Percentiles rank a stretch among this genome's conserved stretches.
phyloP scores from a whole-genome alignment of 2,888 invertebrate genomes.

The Chymomyza amoena region DNA sequence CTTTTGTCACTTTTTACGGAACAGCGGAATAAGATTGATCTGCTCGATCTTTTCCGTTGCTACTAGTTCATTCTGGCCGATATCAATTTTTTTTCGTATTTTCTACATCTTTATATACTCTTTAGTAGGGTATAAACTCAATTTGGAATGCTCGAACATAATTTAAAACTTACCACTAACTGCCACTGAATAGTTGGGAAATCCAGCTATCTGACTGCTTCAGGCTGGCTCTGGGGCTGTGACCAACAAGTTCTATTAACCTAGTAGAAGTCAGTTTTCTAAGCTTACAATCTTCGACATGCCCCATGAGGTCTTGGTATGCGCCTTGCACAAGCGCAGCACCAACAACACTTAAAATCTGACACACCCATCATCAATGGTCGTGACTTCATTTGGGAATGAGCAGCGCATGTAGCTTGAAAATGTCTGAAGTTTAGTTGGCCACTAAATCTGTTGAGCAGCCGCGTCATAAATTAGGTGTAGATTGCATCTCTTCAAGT shows the following conservation, averaged over 20 bases:
- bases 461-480: conserved; percentile 64
- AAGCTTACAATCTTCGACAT: background rate
- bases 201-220: background rate
- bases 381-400: conserved; percentile 63
- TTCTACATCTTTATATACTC: no score
- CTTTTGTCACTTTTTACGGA: no score
- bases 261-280: background rate
- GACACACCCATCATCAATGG: conserved; percentile 17
- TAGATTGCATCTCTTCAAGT: conserved; percentile 65
- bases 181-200: background rate
- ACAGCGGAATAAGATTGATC: no score
- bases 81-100: no score
- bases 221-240: background rate
- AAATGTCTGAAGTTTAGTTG: conserved; percentile 38
- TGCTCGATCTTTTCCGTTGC: no score
- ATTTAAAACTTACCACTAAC: background rate
- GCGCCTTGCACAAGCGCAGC: background rate
- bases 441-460: conserved; percentile 20
- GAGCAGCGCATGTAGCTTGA: conserved; percentile 45
- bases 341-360: background rate
- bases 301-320: background rate
- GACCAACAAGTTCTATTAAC: background rate
- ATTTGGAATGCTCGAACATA: background rate
- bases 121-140: no score
- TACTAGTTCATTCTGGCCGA: no score